phyloP scores from a whole-genome alignment of 92 coral and sea anemone species.

The Paragorgia papillata region DNA sequence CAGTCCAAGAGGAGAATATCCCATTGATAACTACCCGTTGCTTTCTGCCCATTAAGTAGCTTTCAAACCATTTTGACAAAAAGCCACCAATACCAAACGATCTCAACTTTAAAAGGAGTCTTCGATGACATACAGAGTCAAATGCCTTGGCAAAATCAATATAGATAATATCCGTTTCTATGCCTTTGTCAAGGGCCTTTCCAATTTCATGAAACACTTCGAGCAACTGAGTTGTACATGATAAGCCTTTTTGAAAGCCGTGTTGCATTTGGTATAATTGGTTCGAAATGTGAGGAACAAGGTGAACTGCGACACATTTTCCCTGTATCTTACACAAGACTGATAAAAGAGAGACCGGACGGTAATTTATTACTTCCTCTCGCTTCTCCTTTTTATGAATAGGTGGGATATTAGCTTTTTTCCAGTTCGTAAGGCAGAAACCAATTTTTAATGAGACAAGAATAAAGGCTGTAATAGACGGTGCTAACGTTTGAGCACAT shows the following conservation, averaged over 20 bases:
- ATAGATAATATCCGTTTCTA: slow-evolving; percentile 36
- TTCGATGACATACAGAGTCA: slow-evolving; percentile 49
- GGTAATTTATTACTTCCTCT: slow-evolving; percentile 42
- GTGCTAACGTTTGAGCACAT: no score
- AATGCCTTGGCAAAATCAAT: slow-evolving; percentile 49
- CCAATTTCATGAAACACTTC: slow-evolving; percentile 44
- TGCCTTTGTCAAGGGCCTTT: slow-evolving; percentile 22
- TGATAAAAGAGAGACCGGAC: slow-evolving; percentile 9
- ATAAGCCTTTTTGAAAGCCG: no score
- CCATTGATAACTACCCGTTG: slow-evolving; percentile 47
- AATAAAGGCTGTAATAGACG: no score
- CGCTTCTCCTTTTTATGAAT: slow-evolving; percentile 46
- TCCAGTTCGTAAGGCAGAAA: slow-evolving; percentile 43
- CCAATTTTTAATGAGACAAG: no score
- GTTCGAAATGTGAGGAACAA: neutral
- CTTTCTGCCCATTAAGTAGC: slow-evolving; percentile 41
- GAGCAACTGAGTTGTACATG: neutral
- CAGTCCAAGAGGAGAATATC: slow-evolving; percentile 31
- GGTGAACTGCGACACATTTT: no score
- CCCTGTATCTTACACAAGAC: neutral
- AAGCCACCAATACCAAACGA: slow-evolving; percentile 41
- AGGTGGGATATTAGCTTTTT: slow-evolving; percentile 50
- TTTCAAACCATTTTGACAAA: slow-evolving; percentile 37
- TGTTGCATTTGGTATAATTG: no score
- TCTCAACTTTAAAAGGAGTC: slow-evolving; percentile 21